Evolutionary conservation across 2,113 vertebrate species (phyloP).

Genomic region (Coptodon rendalli): DNA sequence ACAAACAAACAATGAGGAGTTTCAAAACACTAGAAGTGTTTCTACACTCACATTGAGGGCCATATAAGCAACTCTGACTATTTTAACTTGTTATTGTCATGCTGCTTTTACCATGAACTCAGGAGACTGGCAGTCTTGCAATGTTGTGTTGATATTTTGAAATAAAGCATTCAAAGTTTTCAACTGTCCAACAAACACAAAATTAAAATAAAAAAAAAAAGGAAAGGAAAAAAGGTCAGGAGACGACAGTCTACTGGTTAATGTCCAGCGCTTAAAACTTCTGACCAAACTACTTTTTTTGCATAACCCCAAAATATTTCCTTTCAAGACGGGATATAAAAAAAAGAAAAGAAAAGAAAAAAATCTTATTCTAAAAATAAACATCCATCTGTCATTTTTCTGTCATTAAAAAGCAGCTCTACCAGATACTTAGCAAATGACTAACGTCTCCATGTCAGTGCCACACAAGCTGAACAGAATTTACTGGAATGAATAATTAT

Average conservation of each 20-base stretch:
- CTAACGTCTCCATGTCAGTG: neutral
- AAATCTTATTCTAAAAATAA: neutral
- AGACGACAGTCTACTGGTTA: neutral
- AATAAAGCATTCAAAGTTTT: neutral
- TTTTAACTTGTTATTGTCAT: neutral
- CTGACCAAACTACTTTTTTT: neutral
- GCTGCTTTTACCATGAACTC: neutral
- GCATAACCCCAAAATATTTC: neutral
- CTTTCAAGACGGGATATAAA: neutral
- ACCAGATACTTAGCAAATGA: neutral
- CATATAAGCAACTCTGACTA: neutral
- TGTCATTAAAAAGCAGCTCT: neutral
- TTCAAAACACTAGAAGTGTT: neutral
- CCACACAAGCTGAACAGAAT: neutral
- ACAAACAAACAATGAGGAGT: neutral
- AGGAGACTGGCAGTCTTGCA: neutral
- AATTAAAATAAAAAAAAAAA: neutral
- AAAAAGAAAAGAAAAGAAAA: rapidly evolving
- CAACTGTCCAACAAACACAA: neutral
- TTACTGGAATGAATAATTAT: neutral
- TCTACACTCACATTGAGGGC: neutral
- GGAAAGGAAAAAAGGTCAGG: neutral
- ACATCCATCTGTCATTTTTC: neutral
- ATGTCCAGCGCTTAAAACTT: neutral
- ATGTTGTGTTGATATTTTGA: neutral